Evolutionary conservation across 1,140 invertebrate species (phyloP).

Genomic region (Nymphalis io): DNA sequence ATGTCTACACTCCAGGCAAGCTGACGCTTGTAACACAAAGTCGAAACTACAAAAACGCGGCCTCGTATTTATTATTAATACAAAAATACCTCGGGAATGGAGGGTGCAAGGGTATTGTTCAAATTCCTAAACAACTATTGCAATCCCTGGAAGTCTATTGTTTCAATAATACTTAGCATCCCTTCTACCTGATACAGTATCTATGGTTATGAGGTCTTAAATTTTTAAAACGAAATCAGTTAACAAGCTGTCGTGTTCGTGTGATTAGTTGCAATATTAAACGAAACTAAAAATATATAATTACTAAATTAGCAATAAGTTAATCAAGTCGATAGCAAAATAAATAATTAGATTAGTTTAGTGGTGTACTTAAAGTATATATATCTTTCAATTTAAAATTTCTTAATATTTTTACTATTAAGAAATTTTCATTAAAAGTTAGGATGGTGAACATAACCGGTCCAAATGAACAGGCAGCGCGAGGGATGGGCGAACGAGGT

Average conservation of each 20-base stretch:
- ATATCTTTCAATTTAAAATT: not conserved
- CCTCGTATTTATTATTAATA: not conserved
- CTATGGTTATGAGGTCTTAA: not conserved
- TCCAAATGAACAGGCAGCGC: constrained; percentile 17
- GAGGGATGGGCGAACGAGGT: constrained; percentile 13
- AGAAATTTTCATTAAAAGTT: not conserved
- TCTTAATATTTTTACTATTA: no score
- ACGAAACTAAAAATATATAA: not conserved
- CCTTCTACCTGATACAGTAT: constrained; percentile 8
- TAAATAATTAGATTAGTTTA: no score
- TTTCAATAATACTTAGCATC: constrained; percentile 8
- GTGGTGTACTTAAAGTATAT: not conserved
- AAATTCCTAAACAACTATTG: constrained; percentile 10
- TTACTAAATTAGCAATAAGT: not conserved
- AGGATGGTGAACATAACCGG: constrained; percentile 35
- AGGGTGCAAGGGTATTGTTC: constrained; percentile 4
- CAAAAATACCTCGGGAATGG: not conserved
- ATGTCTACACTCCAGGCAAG: constrained; percentile 26
- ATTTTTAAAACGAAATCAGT: not conserved
- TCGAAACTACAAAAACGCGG: not conserved
- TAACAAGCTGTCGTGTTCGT: not conserved
- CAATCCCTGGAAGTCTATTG: constrained; percentile 7
- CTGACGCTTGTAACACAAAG: not conserved
- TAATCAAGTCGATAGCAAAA: not conserved
- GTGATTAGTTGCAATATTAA: not conserved